Percentiles rank a stretch among this genome's conserved stretches.
phyloP scores from a whole-genome alignment of 2,888 invertebrate species.

The Mesorhabditis belari region DNA sequence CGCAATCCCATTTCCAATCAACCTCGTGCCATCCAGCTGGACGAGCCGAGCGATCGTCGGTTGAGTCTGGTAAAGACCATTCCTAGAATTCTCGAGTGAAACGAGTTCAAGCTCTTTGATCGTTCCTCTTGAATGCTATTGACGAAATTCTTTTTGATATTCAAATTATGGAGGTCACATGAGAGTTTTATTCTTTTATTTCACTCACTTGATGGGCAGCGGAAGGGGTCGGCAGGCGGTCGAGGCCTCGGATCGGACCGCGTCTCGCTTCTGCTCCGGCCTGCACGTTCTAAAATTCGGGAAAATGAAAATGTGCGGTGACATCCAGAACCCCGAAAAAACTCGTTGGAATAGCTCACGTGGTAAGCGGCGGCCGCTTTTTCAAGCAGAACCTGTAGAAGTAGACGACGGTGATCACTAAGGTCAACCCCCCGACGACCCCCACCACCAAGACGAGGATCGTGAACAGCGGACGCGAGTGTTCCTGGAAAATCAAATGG shows the following conservation, averaged over 20 bases:
- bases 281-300: slow-evolving; percentile 30
- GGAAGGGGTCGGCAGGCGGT: slow-evolving; percentile 38
- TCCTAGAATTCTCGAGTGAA: too few relatives aligned
- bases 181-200: too few relatives aligned
- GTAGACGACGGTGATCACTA: slow-evolving; percentile 42
- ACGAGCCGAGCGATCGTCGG: neutral
- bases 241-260: slow-evolving; percentile 27
- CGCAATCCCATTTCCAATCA: too few relatives aligned
- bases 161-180: too few relatives aligned
- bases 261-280: slow-evolving; percentile 38
- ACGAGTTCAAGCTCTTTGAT: too few relatives aligned
- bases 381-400: slow-evolving; percentile 41
- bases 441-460: slow-evolving; percentile 38
- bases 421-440: slow-evolving; percentile 42
- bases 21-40: too few relatives aligned
- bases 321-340: neutral
- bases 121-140: too few relatives aligned
- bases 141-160: too few relatives aligned
- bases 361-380: slow-evolving; percentile 31
- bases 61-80: neutral
- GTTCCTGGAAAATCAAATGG: too few relatives aligned
- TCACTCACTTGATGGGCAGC: slow-evolving; percentile 18
- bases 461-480: slow-evolving; percentile 39
- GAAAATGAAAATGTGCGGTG: neutral
- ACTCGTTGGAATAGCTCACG: slow-evolving; percentile 14